Evolutionary conservation across 2,888 invertebrate species (phyloP), one percentile per base, ranked within the genome.

Genomic region (Sturmia bella): DNA sequence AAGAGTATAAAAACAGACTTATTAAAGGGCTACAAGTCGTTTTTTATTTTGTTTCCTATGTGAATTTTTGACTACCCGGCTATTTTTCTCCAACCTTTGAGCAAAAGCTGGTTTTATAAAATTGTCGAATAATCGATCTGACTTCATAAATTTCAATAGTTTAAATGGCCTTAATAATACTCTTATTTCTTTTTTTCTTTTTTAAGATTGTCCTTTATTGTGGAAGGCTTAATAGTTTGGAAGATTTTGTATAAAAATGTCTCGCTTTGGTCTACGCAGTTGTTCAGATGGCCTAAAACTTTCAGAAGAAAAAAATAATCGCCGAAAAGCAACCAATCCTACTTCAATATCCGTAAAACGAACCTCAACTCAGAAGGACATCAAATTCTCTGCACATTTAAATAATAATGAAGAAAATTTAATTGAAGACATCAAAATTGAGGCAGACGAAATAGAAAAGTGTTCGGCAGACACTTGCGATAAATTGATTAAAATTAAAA

Each of bases 251-350:
- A 5, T 43, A 56, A 85, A 87, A 73, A 89, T 89, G 89, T 88
- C 89, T 84, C 88, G 89, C 73, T 87, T 89, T 85, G 87, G 87
- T 79, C 86, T 89, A 75, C 88, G 89, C 9, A 86, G 85, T 75
- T 83, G 80, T 59, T 75, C 88, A 83, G 88, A 85, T 85, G 87
- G 86, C 24, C 87, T 87, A 68, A 88, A 88, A 85, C 83, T 86
- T 73, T 85, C 85, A 64, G 88, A 88, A 80, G 87, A 89, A 48
- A 77, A 82, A 69, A 69, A 66, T 50, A 84, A 78, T 63, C 69
- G 80, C 12, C 59, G 77, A 11, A 81, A 87, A 83, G 78, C 86
- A 64, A 43, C 76, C 19, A 79, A 61, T 48, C 66, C 84, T 11
- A 72, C 59, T 15, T 83, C 83, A 72, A 70, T 74, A 69, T 37